Evolutionary conservation across 2,797 vertebrate species (phyloP), one percentile per base, ranked within the genome.

Genomic region (Telmatherina bonti): DNA sequence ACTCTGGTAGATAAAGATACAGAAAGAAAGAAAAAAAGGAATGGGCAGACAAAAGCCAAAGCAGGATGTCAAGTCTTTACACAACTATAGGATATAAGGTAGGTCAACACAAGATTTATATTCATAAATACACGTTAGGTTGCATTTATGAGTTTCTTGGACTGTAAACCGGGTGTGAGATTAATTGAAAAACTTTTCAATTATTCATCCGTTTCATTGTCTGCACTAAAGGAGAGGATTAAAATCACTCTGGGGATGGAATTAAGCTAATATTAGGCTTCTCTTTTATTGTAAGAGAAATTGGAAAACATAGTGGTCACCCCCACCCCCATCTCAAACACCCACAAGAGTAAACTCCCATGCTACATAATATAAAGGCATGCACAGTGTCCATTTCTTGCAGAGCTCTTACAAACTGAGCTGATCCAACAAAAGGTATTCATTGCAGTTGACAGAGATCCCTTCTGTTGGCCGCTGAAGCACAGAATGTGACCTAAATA

Each of bases 401-500:
- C 72, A 36, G 79, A 79, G 74, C 75, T 81, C 84, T 87, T 81
- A 75, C 81, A 83, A 79, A 76, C 79, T 76, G 81, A 78, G 68
- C 75, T 72, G 51, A 79, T 87, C 85, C 82, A 84, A 73, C 80
- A 60, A 74, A 89, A 89, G 89, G 88, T 91, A 89, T 92, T 91
- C 88, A 90, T 89, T 76, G 83, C 82, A 74, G 78, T 60, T 82
- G 88, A 91, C 88, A 87, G 85, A 87, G 87, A 88, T 91, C 87
- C 80, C 84, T 88, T 91, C 85, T 89, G 88, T 85, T 88, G 80
- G 88, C 80, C 64, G 62, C 78, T 83, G 85, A 82, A 88, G 86
- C 85, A 72, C 82, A 90, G 82, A 86, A 90, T 87, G 84, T 90
- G 90, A 91, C 90, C 91, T 90, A 91, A 91, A 92, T 92, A 92